phyloP scores from a whole-genome alignment of 2,113 vertebrate species.

The Psophia crepitans region DNA sequence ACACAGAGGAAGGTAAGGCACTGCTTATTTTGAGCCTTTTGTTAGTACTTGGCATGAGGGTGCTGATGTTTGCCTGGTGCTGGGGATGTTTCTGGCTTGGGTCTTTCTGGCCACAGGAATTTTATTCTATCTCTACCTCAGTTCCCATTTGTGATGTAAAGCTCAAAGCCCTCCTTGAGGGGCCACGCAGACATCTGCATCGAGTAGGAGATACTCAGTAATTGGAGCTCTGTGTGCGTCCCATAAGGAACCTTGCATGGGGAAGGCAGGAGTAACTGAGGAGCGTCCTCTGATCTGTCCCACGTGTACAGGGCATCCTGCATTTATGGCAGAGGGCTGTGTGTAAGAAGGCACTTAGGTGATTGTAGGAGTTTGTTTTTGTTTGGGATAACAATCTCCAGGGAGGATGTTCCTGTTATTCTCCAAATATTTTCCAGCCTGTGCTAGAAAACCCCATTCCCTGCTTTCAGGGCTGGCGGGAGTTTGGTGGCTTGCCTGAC shows the following conservation, averaged over 20 bases:
- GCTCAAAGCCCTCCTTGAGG: neutral
- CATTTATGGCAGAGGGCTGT: neutral
- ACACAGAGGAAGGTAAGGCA: constrained; percentile 77
- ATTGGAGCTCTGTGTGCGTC: neutral
- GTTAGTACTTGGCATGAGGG: neutral
- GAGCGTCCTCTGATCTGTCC: rapidly evolving
- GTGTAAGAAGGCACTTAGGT: neutral
- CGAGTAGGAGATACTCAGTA: neutral
- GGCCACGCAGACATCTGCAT: neutral
- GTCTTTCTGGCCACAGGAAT: neutral
- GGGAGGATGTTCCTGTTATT: neutral
- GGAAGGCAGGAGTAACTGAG: neutral
- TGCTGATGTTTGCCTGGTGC: neutral
- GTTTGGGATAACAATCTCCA: rapidly evolving
- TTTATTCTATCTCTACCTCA: neutral
- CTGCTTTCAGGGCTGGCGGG: neutral
- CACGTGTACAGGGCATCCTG: rapidly evolving
- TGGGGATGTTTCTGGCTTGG: neutral
- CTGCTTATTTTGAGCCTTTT: neutral
- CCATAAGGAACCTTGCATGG: rapidly evolving
- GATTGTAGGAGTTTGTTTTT: neutral
- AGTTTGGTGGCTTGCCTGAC: neutral
- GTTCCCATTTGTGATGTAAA: neutral
- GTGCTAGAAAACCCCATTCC: neutral
- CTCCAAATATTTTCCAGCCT: neutral